Evolutionary conservation across 2,888 invertebrate species (phyloP).

Genomic region (Synergus japonicus): DNA sequence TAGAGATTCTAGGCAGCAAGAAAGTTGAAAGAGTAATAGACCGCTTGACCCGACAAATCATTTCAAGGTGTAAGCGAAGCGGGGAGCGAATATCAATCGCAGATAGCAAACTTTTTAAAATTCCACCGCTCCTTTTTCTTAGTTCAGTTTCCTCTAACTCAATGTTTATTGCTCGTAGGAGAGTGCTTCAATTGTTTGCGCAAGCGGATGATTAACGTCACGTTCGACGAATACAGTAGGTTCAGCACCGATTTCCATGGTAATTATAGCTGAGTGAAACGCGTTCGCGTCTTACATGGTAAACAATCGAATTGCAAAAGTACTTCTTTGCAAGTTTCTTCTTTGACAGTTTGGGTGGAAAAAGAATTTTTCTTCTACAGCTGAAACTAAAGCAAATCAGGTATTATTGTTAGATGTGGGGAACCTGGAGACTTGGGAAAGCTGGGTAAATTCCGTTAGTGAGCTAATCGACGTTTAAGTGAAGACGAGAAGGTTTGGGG

Average conservation of each 20-base stretch:
- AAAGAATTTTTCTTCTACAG: constrained; percentile 20
- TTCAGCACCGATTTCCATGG: constrained; percentile 57
- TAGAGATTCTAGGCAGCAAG: background rate
- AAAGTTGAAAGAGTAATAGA: background rate
- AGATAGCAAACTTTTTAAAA: constrained; percentile 6
- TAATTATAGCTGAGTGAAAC: constrained; percentile 54
- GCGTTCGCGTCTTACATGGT: constrained; percentile 55
- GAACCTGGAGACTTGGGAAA: constrained; percentile 16
- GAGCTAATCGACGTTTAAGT: constrained; percentile 41
- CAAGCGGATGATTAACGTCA: constrained; percentile 52
- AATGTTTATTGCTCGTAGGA: constrained; percentile 23
- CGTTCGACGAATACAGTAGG: constrained; percentile 50
- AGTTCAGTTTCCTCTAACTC: constrained; percentile 32
- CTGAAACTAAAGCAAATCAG: background rate
- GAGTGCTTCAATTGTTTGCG: constrained; percentile 40
- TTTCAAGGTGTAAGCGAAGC: constrained; percentile 34
- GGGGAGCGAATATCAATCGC: constrained; percentile 44
- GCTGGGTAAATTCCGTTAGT: constrained; percentile 22
- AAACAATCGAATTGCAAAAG: constrained; percentile 55
- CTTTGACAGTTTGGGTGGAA: too few relatives aligned
- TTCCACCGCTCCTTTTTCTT: constrained; percentile 18
- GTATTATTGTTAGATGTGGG: background rate
- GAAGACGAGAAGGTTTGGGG: constrained; percentile 37
- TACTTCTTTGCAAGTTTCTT: constrained; percentile 44
- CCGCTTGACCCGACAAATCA: background rate